Evolutionary conservation across 2,113 vertebrate genomes (phyloP).

Genomic region (Thomomys bottae): DNA sequence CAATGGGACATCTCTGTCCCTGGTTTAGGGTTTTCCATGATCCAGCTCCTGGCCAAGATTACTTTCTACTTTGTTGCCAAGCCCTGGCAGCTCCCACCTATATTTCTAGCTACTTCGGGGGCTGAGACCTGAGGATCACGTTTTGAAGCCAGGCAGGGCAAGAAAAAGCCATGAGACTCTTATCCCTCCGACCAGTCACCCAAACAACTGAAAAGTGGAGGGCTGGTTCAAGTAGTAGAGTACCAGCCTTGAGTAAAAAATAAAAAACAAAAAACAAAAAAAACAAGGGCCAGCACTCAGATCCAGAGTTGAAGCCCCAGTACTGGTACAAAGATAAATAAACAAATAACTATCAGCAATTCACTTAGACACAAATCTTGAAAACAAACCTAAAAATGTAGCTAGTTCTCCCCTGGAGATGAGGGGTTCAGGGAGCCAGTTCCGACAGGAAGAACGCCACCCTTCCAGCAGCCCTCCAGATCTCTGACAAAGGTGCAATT

Average conservation of each 20-base stretch:
- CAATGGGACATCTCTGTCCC: not conserved
- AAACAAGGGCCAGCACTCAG: too few species aligned
- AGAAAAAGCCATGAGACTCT: too few species aligned
- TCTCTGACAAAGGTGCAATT: not conserved
- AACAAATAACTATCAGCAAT: not conserved
- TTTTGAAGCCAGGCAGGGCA: too few species aligned
- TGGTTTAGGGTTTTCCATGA: not conserved
- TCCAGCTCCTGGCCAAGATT: not conserved
- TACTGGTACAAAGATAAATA: too few species aligned
- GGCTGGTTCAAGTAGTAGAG: too few species aligned
- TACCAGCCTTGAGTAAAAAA: too few species aligned
- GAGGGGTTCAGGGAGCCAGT: not conserved
- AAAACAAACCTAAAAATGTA: not conserved
- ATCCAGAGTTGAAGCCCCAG: too few species aligned
- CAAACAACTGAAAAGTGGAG: too few species aligned
- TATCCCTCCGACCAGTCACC: too few species aligned
- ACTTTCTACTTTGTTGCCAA: not conserved
- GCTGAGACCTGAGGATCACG: too few species aligned
- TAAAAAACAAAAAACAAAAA: too few species aligned
- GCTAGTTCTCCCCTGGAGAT: not conserved
- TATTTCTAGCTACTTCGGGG: not conserved
- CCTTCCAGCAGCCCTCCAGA: not conserved
- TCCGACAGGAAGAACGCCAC: fast-evolving
- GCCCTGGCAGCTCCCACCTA: too few species aligned
- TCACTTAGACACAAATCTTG: not conserved